These are phyloP conservation scores for Cheilosia urbana DNA, from an alignment of 2,888 invertebrate species.

Conservation along the genomic window DNA sequence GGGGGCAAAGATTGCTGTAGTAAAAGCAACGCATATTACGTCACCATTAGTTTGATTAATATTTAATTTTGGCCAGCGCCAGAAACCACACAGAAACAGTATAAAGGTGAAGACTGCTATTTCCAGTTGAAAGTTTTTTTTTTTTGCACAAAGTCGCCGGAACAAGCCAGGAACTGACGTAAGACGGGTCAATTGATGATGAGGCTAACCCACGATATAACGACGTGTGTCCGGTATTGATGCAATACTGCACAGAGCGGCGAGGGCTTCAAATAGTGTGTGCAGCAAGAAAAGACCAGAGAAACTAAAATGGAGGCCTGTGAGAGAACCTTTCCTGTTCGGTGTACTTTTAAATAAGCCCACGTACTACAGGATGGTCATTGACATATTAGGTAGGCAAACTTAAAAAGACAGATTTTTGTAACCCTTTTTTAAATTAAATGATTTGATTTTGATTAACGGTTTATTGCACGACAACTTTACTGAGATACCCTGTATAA, in stretches of 20 bases:
- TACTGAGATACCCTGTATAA: no score
- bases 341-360: no score
- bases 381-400: no score
- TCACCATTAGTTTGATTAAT: constrained; percentile 71
- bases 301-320: no score
- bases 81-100: constrained; percentile 64
- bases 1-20: constrained; percentile 25
- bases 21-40: constrained; percentile 64
- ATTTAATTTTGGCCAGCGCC: constrained; percentile 49
- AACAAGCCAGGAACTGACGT: constrained; percentile 62
- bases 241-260: constrained; percentile 8
- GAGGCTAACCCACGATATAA: constrained; percentile 51
- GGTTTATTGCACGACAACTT: no score
- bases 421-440: no score
- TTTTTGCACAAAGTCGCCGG: constrained; percentile 25
- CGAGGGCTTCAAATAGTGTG: constrained; percentile 20
- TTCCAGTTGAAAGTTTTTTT: constrained; percentile 39
- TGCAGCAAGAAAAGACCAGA: constrained; percentile 21
- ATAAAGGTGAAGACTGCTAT: constrained; percentile 61
- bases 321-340: no score
- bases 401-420: no score
- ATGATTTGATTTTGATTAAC: no score
- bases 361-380: no score
- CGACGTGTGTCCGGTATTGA: constrained; percentile 41
- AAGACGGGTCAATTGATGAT: constrained; percentile 64